These are phyloP conservation scores for Epinephelus lanceolatus DNA, from an alignment of 2,113 vertebrate genomes.

Conservation along the genomic window DNA sequence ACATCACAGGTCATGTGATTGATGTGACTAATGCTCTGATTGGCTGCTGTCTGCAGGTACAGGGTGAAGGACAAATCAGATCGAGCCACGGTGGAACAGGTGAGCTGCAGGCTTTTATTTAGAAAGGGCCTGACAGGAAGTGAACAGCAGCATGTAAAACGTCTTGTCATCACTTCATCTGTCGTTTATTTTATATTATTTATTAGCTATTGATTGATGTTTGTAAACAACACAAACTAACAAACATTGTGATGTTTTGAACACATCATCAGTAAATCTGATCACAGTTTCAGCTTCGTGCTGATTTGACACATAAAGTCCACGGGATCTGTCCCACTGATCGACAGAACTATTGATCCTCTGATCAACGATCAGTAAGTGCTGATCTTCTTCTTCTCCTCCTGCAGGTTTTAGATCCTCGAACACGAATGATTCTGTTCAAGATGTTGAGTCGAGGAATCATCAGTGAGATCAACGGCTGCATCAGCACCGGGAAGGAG, in stretches of 20 bases:
- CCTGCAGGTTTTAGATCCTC: slow-evolving; percentile 92
- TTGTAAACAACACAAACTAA: too few relatives aligned
- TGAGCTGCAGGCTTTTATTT: slow-evolving; percentile 58
- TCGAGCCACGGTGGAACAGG: slow-evolving; percentile 97
- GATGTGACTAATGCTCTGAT: slow-evolving; percentile 10
- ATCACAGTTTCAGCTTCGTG: too few relatives aligned
- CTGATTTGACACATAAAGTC: too few relatives aligned
- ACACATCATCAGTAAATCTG: too few relatives aligned
- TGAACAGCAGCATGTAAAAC: not conserved
- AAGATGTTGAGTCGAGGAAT: slow-evolving; percentile 95
- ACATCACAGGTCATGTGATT: not conserved
- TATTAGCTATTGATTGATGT: too few relatives aligned
- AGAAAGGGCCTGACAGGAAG: slow-evolving; percentile 25
- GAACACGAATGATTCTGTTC: slow-evolving; percentile 97
- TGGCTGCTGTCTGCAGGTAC: slow-evolving; percentile 84
- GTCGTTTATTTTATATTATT: too few relatives aligned
- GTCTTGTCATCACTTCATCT: too few relatives aligned
- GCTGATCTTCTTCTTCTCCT: not conserved
- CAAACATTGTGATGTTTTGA: too few relatives aligned
- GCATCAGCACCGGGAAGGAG: slow-evolving; percentile 98
- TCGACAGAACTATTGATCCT: too few relatives aligned
- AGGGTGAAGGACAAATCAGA: slow-evolving; percentile 98
- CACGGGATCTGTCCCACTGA: too few relatives aligned
- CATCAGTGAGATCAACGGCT: slow-evolving; percentile 96
- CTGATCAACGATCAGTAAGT: too few relatives aligned